Evolutionary conservation across 2,888 invertebrate species (phyloP), one percentile per base, ranked within the genome.

Genomic region (Cremastobaeus sp.): DNA sequence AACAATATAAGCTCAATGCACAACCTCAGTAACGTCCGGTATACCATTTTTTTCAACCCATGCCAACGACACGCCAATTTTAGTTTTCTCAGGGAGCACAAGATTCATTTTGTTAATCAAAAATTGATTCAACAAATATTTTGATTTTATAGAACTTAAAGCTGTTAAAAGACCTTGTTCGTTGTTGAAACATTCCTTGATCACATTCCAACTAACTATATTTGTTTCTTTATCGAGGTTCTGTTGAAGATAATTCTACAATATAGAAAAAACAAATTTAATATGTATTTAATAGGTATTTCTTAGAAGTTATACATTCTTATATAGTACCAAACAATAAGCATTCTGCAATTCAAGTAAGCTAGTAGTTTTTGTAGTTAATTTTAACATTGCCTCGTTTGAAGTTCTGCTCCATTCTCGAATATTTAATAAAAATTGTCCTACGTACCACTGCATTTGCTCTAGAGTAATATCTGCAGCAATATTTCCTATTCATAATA

Each of bases 121-220:
- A 11, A 54, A 35, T 65, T 47, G 54, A n/a, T 65, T 37, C 4
- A 65, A 12, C 20, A 35, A 34, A 45, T 54, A 17, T 34, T 65
- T 65, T 0, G 65, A 45, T 34, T 28, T 18, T 4, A 65, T 12
- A 32, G 34, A 21, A 3, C 12, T 21, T 11, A 43, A 43, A 11
- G 21, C 43, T 21, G 20, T 12, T 43, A 21, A 9, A 18, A 11
- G 21, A 21, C 43, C 21, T 12, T n/a, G 11, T 6, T 43, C 11
- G 21, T 20, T 21, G 5, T 37, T 8, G 25, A 6, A 25, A 25
- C 25, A n/a, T n/a, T 25, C 25, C 4, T 25, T 25, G 4, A 25
- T 25, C 5, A 25, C 4, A 25, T 25, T 8, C 4, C 4, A 25
- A 6, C 25, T 8, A 6, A 25, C 25, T 25, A 8, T 6, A 8